Conservation (phyloP, 2,113 vertebrate species). For the Nestor notabilis region DNA sequence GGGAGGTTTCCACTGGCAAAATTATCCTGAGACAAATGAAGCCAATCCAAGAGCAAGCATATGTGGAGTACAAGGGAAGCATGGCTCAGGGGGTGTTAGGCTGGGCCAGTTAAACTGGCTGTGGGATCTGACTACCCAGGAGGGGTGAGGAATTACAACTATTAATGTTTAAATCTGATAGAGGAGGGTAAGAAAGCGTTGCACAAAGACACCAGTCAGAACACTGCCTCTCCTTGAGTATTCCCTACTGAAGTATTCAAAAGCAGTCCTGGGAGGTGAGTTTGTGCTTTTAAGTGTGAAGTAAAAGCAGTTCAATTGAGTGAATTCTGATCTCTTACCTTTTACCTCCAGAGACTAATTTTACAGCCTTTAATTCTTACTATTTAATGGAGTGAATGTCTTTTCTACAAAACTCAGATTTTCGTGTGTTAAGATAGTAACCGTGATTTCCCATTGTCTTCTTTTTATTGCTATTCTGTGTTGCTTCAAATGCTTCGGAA, state of each 20-base stretch:
- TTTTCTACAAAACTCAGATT: neutral
- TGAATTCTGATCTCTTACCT: neutral
- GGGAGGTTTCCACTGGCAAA: neutral
- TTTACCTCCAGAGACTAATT: neutral
- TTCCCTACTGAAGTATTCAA: neutral
- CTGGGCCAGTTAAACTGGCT: neutral
- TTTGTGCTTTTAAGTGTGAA: neutral
- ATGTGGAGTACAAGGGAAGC: neutral
- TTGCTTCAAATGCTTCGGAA: neutral
- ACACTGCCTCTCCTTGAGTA: neutral
- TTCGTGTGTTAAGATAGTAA: neutral
- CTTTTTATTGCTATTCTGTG: neutral
- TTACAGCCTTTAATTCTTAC: neutral
- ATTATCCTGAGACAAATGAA: neutral
- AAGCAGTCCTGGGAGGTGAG: neutral
- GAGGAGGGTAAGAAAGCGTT: neutral
- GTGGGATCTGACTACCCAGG: neutral
- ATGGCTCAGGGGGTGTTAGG: neutral
- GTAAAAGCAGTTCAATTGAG: neutral
- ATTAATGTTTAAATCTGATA: neutral
- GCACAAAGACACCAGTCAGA: neutral
- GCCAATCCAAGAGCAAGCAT: neutral
- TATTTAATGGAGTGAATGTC: neutral
- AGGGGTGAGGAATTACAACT: neutral
- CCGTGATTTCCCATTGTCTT: neutral